phyloP scores from a whole-genome alignment of 2,113 vertebrate genomes.

The Loxodonta africana region DNA sequence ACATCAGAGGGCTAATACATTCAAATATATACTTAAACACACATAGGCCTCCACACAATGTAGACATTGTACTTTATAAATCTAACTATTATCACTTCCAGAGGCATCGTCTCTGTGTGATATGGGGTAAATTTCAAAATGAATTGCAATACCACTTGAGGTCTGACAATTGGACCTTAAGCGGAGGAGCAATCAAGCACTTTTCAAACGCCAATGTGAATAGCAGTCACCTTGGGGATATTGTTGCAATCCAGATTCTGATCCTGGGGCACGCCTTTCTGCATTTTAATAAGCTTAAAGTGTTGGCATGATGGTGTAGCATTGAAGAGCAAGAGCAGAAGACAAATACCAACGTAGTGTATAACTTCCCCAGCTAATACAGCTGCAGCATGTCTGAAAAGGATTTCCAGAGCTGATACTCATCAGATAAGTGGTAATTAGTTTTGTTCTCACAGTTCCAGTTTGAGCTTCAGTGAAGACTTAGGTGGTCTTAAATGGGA shows the following conservation, averaged over 20 bases:
- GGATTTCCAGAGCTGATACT: not conserved
- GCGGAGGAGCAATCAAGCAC: not conserved
- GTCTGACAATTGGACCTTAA: not conserved
- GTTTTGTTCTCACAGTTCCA: not conserved
- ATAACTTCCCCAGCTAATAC: not conserved
- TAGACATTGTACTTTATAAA: not conserved
- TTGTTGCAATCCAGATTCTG: not conserved
- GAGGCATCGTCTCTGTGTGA: not conserved
- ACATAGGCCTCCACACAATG: not conserved
- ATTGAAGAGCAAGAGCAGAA: not conserved
- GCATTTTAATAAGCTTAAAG: not conserved
- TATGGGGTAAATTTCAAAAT: not conserved
- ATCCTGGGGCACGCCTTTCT: not conserved
- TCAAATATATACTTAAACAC: not conserved
- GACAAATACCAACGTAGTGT: no score
- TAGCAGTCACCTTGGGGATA: not conserved
- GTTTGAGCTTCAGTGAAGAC: not conserved
- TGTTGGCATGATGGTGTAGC: not conserved
- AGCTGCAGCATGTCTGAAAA: not conserved
- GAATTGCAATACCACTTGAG: not conserved
- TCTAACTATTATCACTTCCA: not conserved
- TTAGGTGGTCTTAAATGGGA: not conserved
- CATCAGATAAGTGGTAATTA: not conserved
- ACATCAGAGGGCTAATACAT: not conserved
- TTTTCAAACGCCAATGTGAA: not conserved